A percentile compares a stretch with the other conserved stretches of the same genome.
Evolutionary conservation across 2,797 vertebrate species (phyloP).

Genomic region (Rhinatrema bivittatum): DNA sequence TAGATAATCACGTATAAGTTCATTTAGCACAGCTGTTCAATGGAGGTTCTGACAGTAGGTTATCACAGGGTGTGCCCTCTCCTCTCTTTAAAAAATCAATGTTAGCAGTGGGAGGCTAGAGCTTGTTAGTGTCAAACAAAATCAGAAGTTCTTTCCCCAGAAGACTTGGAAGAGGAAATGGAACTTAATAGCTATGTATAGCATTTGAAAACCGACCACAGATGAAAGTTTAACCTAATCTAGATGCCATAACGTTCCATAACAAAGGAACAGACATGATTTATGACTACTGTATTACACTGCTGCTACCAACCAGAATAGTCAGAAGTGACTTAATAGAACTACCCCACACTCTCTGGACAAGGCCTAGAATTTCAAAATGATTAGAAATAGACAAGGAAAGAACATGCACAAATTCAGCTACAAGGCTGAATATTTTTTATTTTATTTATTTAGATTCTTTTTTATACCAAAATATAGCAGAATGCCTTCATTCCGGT

Average conservation of each 20-base stretch:
- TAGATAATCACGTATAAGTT: conserved; percentile 34
- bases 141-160: neutral
- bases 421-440: no score
- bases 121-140: conserved; percentile 14
- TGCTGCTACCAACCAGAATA: neutral
- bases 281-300: neutral
- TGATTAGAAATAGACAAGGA: no score
- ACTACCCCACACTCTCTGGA: no score
- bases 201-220: neutral
- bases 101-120: conserved; percentile 17
- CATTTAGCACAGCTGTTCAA: conserved; percentile 36
- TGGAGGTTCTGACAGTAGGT: conserved; percentile 21
- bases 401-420: no score
- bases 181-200: neutral
- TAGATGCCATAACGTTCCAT: neutral
- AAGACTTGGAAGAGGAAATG: neutral
- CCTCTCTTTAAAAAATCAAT: conserved; percentile 27
- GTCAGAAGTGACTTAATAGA: no score
- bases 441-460: no score
- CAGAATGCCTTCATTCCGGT: no score
- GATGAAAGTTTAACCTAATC: neutral
- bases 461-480: no score
- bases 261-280: neutral
- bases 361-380: no score
- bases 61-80: conserved; percentile 21